Conservation (phyloP, 2,888 invertebrate genomes). For the Nomada lathburiana region DNA sequence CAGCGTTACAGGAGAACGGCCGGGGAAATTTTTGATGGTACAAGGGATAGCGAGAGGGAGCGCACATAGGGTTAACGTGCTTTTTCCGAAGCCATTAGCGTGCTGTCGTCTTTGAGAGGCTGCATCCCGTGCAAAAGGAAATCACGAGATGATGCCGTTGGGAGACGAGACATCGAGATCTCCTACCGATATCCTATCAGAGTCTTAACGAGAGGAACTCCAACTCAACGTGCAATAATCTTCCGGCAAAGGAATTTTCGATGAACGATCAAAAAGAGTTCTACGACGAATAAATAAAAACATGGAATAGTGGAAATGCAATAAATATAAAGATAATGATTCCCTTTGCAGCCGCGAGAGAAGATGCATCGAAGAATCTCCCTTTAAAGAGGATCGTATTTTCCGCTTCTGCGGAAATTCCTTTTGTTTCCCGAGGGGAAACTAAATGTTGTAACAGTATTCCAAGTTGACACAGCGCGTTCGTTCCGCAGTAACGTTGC, state of each 20-base stretch:
- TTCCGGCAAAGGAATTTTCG: conserved; percentile 4
- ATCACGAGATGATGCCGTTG: not conserved
- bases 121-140: conserved; percentile 9
- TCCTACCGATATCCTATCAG: conserved; percentile 15
- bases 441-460: conserved; percentile 20
- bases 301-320: conserved; percentile 5
- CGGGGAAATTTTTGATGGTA: conserved; percentile 37
- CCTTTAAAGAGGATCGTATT: conserved; percentile 45
- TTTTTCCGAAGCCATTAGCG: conserved; percentile 26
- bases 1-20: conserved; percentile 12
- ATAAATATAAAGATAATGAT: conserved; percentile 31
- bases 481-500: not conserved
- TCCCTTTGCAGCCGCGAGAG: conserved; percentile 15
- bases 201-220: conserved; percentile 22
- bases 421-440: conserved; percentile 22
- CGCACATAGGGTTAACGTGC: not conserved
- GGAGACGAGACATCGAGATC: conserved; percentile 14
- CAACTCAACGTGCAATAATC: conserved; percentile 12
- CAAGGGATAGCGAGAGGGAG: not conserved
- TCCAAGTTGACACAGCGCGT: conserved; percentile 22
- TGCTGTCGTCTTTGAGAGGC: not conserved
- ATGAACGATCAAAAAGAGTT: conserved; percentile 13
- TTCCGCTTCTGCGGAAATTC: conserved; percentile 26
- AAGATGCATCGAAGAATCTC: conserved; percentile 15
- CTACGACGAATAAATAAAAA: conserved; percentile 10